Percentiles rank a stretch among this genome's conserved stretches.
phyloP scores from a whole-genome alignment of 2,113 vertebrate genomes.

The Phrynosoma blainvillii region DNA sequence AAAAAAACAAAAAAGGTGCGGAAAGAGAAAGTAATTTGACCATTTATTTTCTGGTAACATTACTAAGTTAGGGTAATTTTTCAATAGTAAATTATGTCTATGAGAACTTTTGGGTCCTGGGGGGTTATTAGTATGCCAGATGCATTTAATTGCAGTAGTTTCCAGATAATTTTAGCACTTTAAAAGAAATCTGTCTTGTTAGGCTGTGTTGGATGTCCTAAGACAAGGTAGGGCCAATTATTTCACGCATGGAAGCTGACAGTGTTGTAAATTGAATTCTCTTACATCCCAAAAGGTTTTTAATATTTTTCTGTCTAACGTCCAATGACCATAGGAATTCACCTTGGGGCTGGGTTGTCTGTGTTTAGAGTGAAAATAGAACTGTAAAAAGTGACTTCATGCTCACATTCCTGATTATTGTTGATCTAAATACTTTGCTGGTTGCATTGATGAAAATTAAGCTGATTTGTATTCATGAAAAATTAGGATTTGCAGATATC shows the following conservation, averaged over 20 bases:
- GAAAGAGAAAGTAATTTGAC: background rate
- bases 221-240: background rate
- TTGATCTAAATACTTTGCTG: background rate
- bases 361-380: background rate
- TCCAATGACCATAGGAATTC: too few species aligned
- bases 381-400: background rate
- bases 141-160: background rate
- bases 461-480: background rate
- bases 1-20: slow-evolving; percentile 97
- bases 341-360: too few species aligned
- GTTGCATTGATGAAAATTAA: background rate
- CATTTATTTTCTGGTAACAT: background rate
- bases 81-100: background rate
- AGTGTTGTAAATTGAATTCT: background rate
- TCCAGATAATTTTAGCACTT: background rate
- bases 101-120: background rate
- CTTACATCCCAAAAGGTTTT: background rate
- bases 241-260: background rate
- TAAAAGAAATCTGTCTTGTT: background rate
- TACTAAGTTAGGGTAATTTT: background rate
- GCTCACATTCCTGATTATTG: background rate
- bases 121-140: background rate
- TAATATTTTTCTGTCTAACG: background rate
- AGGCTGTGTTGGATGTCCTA: background rate
- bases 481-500: background rate